Evolutionary conservation across 2,888 invertebrate genomes (phyloP).

Genomic region (Andrena trimmerana): DNA sequence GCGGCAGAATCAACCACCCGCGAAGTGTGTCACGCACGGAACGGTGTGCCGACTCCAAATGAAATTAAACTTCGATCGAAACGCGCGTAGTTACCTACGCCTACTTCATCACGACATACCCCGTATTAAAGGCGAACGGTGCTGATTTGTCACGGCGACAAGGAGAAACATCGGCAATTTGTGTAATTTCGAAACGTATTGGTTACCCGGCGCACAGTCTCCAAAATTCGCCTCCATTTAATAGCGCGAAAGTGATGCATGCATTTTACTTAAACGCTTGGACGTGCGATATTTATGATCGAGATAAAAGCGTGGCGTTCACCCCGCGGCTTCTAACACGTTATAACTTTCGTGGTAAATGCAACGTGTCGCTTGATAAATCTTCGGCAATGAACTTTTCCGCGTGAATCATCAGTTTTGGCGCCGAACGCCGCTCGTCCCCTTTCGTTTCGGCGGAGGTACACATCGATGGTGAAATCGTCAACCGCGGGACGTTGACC

Average conservation of each 20-base stretch:
- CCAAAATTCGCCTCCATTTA: slow-evolving; percentile 3
- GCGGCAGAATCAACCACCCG: slow-evolving; percentile 18
- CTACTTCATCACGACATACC: no score
- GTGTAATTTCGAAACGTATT: no score
- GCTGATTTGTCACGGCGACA: no score
- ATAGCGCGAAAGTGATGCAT: slow-evolving; percentile 2
- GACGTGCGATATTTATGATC: background rate
- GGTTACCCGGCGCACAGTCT: background rate
- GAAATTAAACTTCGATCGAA: slow-evolving; percentile 20
- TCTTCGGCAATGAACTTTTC: slow-evolving; percentile 13
- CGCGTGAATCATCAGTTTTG: slow-evolving; percentile 16
- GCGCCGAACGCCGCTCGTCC: background rate
- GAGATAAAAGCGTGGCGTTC: slow-evolving; percentile 4
- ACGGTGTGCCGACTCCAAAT: background rate
- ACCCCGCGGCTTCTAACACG: background rate
- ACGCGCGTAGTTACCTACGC: background rate
- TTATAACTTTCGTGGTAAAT: slow-evolving; percentile 1
- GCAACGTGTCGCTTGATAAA: background rate
- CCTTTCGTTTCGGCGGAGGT: background rate
- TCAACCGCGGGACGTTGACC: slow-evolving; percentile 36
- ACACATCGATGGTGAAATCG: slow-evolving; percentile 49
- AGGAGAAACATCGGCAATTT: no score
- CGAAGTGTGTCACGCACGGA: slow-evolving; percentile 35
- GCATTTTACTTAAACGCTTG: background rate
- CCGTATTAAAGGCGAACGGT: no score